phyloP scores from a whole-genome alignment of 2,888 invertebrate genomes.

The Cerastis leucographa region DNA sequence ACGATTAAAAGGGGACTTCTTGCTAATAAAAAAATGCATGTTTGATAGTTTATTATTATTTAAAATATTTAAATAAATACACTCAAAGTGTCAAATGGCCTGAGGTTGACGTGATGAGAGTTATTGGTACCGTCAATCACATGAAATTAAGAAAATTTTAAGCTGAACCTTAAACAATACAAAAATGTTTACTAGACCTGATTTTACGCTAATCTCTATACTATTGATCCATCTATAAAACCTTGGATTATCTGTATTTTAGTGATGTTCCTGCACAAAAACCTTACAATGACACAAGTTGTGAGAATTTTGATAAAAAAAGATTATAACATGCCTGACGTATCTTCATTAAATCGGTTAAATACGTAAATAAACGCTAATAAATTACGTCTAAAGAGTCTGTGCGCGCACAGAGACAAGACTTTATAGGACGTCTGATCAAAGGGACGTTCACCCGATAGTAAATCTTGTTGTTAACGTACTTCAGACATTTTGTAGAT shows the following conservation, averaged over 20 bases:
- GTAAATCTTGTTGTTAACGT: constrained; percentile 32
- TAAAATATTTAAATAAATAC: not conserved
- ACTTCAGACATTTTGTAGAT: constrained; percentile 32
- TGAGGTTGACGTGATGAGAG: not conserved
- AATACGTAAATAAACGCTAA: constrained; percentile 50
- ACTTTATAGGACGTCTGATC: constrained; percentile 61
- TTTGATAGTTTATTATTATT: not conserved
- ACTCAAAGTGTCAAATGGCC: not conserved
- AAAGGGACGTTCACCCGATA: constrained; percentile 52
- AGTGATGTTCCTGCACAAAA: constrained; percentile 25
- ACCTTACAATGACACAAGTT: not conserved
- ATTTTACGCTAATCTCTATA: constrained; percentile 29
- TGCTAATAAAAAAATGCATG: not conserved
- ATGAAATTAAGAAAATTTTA: not conserved
- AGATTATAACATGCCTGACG: not conserved
- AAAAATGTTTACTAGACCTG: constrained; percentile 38
- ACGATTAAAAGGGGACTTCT: not conserved
- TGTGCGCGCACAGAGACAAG: constrained; percentile 35
- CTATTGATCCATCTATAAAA: constrained; percentile 25
- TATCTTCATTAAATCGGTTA: constrained; percentile 33
- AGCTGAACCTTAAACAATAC: not conserved
- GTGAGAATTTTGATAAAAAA: not conserved
- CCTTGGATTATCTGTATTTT: constrained; percentile 4
- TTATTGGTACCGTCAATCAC: not conserved
- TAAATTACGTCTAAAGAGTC: constrained; percentile 52